Evolutionary conservation across 2,797 vertebrate species (phyloP), one percentile per base, ranked within the genome.

Genomic region (Acrossocheilus fasciatus): DNA sequence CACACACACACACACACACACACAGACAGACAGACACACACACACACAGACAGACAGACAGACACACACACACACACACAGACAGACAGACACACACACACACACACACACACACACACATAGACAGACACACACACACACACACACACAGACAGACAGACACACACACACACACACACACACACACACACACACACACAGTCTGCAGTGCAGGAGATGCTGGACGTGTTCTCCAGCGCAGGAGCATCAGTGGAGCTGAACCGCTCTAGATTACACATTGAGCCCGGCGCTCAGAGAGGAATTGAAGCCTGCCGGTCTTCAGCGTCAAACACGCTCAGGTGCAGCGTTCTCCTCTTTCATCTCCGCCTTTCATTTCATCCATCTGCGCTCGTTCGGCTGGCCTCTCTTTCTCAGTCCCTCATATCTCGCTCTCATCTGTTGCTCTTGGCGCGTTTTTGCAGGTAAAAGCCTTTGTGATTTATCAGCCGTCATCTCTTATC

Each of bases 261-360:
- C 94, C 90, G 88, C 86, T 84, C 88, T 91, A 95, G 94, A 95
- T 96, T 95, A 92, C 92, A 85, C 92, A 94, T 96, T 96, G 93
- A 94, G 93, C 91, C 87, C 87, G 82, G 74, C 91, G 82, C 91
- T 94, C 95, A 95, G 92, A 95, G 93, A 94, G 92, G 93, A 95
- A 95, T 92, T 9, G 91, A 95, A 93, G 94, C 95, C 90, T 95
- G 83, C 89, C 92, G 90, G 90, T 91, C 91, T 90, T 88, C 88
- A 82, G 90, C 90, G 89, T 91, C 75, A 87, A 85, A 39, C 91
- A 77, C 87, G 85, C 86, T 85, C 90, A 89, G 90, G 82, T 78
- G 66, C 57, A 59, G 57, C 10, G 11, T 23, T 62, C 57, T 26
- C n/a, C 64, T 66, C 57, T 82, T 85, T 73, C 57, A 76, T 84